A percentile compares a stretch with the other conserved stretches of the same genome.
Evolutionary conservation across 2,888 invertebrate genomes (phyloP).

Genomic region (Ametastegia equiseti): DNA sequence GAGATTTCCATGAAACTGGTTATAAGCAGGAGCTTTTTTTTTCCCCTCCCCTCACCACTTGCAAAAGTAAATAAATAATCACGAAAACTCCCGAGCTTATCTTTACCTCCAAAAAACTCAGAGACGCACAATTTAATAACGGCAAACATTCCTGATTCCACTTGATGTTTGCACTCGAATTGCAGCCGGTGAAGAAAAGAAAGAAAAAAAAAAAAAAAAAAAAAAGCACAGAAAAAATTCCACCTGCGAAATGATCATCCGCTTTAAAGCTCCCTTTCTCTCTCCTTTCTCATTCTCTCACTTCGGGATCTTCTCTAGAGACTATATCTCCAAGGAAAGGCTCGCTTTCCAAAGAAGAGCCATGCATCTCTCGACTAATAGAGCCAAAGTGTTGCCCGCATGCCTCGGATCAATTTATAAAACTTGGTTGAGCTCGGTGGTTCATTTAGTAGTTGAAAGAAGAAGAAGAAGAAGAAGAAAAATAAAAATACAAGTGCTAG

Average conservation of each 20-base stretch:
- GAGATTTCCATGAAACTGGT: no score
- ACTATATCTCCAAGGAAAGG: conserved; percentile 24
- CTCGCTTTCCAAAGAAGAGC: conserved; percentile 57
- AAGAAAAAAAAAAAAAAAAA: no score
- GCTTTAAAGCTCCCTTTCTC: not conserved
- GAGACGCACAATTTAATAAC: not conserved
- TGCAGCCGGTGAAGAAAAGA: no score
- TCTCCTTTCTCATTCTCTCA: not conserved
- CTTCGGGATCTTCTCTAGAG: not conserved
- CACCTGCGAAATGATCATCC: not conserved
- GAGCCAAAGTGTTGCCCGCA: conserved; percentile 64
- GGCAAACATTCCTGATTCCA: not conserved
- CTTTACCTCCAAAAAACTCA: not conserved
- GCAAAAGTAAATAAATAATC: no score
- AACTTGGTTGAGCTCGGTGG: conserved; percentile 61
- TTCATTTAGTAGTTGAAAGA: conserved; percentile 33
- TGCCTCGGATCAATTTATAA: conserved; percentile 67
- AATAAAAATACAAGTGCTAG: no score
- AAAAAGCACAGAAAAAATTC: not conserved
- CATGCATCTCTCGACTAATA: conserved; percentile 64
- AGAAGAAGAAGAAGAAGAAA: no score
- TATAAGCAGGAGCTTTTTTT: no score
- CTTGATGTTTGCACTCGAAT: not conserved
- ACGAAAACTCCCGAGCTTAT: no score
- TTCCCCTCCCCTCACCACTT: no score